Evolutionary conservation across 2,797 vertebrate genomes (phyloP).

Genomic region (Sebastes flavidus): DNA sequence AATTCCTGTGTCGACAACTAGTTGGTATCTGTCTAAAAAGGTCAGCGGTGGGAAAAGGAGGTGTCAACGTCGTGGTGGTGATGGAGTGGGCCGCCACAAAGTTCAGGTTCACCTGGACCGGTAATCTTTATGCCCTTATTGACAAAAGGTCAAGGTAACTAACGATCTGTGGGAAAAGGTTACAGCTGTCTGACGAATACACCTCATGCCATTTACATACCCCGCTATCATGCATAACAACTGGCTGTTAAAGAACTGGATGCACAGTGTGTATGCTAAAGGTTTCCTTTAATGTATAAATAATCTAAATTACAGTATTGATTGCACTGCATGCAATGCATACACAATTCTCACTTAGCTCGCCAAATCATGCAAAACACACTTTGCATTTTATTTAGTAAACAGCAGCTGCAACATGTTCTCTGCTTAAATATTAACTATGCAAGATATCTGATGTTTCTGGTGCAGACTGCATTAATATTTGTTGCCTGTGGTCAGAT

Average conservation of each 20-base stretch:
- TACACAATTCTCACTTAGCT: neutral
- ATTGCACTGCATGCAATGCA: neutral
- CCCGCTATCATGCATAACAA: slow-evolving; percentile 48
- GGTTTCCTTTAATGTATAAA: neutral
- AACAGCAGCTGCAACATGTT: slow-evolving; percentile 23
- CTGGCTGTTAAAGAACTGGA: neutral
- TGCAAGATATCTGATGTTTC: slow-evolving; percentile 53
- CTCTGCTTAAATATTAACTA: slow-evolving; percentile 49
- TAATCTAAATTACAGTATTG: neutral
- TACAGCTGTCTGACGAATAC: slow-evolving; percentile 54
- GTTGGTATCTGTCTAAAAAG: slow-evolving; percentile 69
- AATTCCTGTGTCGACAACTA: slow-evolving; percentile 48
- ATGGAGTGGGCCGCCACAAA: slow-evolving; percentile 66
- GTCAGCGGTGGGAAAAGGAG: slow-evolving; percentile 61
- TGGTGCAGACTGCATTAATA: slow-evolving; percentile 57
- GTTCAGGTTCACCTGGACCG: slow-evolving; percentile 62
- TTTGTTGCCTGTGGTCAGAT: slow-evolving; percentile 61
- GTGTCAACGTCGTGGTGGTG: slow-evolving; percentile 34
- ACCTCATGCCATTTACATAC: slow-evolving; percentile 60
- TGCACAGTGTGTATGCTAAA: neutral
- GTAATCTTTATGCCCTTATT: slow-evolving; percentile 61
- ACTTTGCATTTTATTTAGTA: slow-evolving; percentile 25
- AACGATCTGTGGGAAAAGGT: slow-evolving; percentile 74
- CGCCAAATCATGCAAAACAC: neutral
- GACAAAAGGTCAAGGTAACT: slow-evolving; percentile 78